Conservation (phyloP, 2,888 invertebrate species). For the Heliconius erato region DNA sequence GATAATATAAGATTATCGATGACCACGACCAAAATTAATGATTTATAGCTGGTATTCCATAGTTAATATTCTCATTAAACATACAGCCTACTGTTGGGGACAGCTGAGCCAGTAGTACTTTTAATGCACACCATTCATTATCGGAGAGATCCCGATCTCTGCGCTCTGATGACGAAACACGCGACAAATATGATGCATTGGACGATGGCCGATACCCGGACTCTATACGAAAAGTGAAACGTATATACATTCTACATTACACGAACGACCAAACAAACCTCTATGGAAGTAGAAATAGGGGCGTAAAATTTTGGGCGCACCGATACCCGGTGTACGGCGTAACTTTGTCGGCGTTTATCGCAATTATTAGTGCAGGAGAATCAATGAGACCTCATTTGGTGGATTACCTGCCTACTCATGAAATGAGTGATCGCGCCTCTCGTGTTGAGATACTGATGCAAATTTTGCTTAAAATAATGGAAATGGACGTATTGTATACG, state of each 20-base stretch:
- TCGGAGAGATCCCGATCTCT: slow-evolving; percentile 70
- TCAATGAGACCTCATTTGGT: slow-evolving; percentile 80
- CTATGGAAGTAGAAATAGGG: slow-evolving; percentile 34
- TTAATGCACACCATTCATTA: slow-evolving; percentile 73
- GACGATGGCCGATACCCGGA: slow-evolving; percentile 72
- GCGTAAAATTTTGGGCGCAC: slow-evolving; percentile 11
- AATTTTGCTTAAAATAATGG: slow-evolving; percentile 55
- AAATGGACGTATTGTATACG: slow-evolving; percentile 49
- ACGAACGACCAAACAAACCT: slow-evolving; percentile 2
- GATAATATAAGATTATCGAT: slow-evolving; percentile 41
- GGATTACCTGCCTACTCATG: slow-evolving; percentile 73
- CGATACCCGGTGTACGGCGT: slow-evolving; percentile 28
- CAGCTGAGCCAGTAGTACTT: slow-evolving; percentile 53
- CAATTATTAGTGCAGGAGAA: slow-evolving; percentile 80
- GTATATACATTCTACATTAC: slow-evolving; percentile 27
- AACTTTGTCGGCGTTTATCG: slow-evolving; percentile 60
- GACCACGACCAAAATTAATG: slow-evolving; percentile 43
- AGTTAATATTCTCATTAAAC: slow-evolving; percentile 46
- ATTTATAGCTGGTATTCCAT: slow-evolving; percentile 44
- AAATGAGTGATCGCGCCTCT: slow-evolving; percentile 72
- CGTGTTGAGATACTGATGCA: slow-evolving; percentile 63
- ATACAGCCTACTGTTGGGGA: slow-evolving; percentile 47
- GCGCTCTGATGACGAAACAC: slow-evolving; percentile 74
- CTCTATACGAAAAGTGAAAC: slow-evolving; percentile 62
- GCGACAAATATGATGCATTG: slow-evolving; percentile 83